These are phyloP conservation scores for Glaucidium brasilianum DNA, from an alignment of 2,113 vertebrate species.

Conservation along the genomic window DNA sequence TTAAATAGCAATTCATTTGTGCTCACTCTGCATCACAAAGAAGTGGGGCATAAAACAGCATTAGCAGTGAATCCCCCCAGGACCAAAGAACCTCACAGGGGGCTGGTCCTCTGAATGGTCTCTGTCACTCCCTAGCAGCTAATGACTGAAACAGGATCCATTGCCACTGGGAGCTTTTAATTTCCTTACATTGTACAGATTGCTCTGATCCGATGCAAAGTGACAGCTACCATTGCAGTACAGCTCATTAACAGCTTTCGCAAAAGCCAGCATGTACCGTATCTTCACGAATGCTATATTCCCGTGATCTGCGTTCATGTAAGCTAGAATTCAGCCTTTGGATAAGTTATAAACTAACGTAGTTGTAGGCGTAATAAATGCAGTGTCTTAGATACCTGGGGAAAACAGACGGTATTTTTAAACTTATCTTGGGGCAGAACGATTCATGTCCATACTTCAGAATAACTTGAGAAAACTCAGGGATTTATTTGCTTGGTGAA, in stretches of 20 bases:
- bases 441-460: neutral
- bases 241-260: conserved; percentile 73
- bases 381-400: neutral
- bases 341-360: neutral
- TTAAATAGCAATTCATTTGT: conserved; percentile 73
- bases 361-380: conserved; percentile 5
- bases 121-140: conserved; percentile 69
- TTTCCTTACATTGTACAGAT: conserved; percentile 79
- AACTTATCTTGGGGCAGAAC: neutral
- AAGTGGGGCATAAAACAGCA: conserved; percentile 77
- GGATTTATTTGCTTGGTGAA: neutral
- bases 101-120: conserved; percentile 76
- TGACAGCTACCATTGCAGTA: conserved; percentile 74
- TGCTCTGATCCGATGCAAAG: conserved; percentile 70
- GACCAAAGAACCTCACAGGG: conserved; percentile 65
- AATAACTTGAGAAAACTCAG: neutral
- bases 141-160: conserved; percentile 79
- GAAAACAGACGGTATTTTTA: neutral
- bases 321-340: conserved; percentile 19
- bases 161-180: conserved; percentile 81
- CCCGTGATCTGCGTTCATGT: neutral
- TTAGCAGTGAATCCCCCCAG: conserved; percentile 74
- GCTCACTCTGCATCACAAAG: conserved; percentile 70
- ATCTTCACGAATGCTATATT: neutral
- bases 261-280: neutral